phyloP scores from a whole-genome alignment of 2,888 invertebrate species.

The Stenodera caucasica region DNA sequence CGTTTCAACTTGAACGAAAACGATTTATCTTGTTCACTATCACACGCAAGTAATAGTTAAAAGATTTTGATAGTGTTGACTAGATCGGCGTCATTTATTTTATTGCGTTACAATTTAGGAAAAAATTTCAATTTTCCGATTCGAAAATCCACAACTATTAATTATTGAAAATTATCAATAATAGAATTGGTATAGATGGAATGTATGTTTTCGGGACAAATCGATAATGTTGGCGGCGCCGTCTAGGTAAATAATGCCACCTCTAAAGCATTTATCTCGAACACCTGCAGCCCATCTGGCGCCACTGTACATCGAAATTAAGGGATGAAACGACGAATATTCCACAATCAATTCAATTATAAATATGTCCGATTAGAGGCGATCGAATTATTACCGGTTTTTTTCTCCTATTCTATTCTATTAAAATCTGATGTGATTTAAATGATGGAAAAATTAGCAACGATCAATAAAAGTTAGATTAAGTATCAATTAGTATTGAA shows the following conservation, averaged over 20 bases:
- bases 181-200: slow-evolving; percentile 6
- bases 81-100: slow-evolving; percentile 3
- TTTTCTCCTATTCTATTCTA: too few species aligned
- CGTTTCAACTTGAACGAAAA: slow-evolving; percentile 14
- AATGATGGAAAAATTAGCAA: background rate
- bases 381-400: too few species aligned
- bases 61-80: slow-evolving; percentile 6
- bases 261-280: slow-evolving; percentile 46
- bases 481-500: slow-evolving; percentile 10
- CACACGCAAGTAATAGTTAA: slow-evolving; percentile 6
- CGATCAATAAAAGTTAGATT: slow-evolving; percentile 5
- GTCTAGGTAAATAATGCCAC: slow-evolving; percentile 42
- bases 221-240: slow-evolving; percentile 41
- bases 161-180: too few species aligned
- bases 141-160: too few species aligned
- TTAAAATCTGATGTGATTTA: background rate
- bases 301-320: slow-evolving; percentile 22
- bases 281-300: slow-evolving; percentile 45
- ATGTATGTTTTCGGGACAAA: slow-evolving; percentile 42
- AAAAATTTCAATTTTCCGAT: too few species aligned
- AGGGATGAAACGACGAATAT: too few species aligned
- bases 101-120: background rate
- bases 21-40: slow-evolving; percentile 20
- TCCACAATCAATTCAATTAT: background rate
- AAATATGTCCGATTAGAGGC: background rate